Evolutionary conservation across 2,113 vertebrate species (phyloP).

Genomic region (Podarcis muralis): DNA sequence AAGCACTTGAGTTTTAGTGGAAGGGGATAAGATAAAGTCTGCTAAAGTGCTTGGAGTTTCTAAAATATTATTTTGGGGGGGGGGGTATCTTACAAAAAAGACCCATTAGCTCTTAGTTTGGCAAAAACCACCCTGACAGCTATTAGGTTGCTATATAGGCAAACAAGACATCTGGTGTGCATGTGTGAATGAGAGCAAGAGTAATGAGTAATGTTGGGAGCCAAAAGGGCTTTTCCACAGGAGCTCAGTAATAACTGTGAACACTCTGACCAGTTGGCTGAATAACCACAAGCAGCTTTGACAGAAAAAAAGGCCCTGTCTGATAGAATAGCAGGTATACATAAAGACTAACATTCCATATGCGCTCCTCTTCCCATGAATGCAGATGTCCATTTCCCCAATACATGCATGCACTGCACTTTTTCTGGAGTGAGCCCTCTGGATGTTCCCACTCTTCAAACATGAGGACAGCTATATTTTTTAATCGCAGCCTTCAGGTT

Average conservation of each 20-base stretch:
- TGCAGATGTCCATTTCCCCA: neutral
- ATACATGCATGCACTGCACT: neutral
- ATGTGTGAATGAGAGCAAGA: too few relatives aligned
- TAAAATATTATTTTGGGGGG: neutral
- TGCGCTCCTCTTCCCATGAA: neutral
- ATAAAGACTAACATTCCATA: neutral
- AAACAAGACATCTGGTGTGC: too few relatives aligned
- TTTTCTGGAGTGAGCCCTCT: neutral
- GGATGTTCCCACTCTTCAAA: neutral
- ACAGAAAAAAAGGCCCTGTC: neutral
- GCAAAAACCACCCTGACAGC: neutral
- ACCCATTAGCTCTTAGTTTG: neutral
- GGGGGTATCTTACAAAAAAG: neutral
- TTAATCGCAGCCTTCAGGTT: neutral
- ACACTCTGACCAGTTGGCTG: neutral
- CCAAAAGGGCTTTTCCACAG: neutral
- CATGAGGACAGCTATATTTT: neutral
- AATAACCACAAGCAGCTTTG: neutral
- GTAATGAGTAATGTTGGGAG: too few relatives aligned
- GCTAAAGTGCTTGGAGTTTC: neutral
- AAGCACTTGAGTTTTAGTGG: neutral
- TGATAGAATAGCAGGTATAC: neutral
- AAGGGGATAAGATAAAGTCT: neutral
- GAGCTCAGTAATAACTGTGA: neutral
- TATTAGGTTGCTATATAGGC: too few relatives aligned